A percentile compares a stretch with the other conserved stretches of the same genome.
Evolutionary conservation across 2,888 invertebrate genomes (phyloP).

Genomic region (Microctonus hyperodae): DNA sequence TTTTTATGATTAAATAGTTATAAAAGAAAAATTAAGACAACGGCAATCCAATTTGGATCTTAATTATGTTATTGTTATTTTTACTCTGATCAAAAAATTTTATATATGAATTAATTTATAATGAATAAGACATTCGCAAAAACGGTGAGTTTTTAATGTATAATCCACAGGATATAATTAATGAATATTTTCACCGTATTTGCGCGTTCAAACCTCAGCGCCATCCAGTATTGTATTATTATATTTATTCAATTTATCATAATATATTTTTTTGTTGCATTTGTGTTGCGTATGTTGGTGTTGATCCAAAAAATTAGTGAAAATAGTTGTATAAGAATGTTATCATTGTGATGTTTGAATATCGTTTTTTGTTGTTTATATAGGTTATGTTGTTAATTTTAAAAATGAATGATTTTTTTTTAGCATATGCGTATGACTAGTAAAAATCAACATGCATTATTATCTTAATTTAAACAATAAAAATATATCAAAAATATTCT

Average conservation of each 20-base stretch:
- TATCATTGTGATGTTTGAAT: conserved; percentile 8
- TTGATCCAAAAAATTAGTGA: neutral
- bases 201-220: neutral
- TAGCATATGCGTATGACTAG: neutral
- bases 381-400: neutral
- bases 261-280: neutral
- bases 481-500: neutral
- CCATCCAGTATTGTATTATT: conserved; percentile 10
- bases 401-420: neutral
- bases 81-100: no score
- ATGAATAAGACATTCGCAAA: neutral
- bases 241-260: neutral
- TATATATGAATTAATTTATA: neutral
- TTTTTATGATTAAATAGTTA: no score
- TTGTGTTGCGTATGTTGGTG: neutral
- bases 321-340: neutral
- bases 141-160: neutral
- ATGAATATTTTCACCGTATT: neutral
- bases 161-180: neutral
- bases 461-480: neutral
- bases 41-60: no score
- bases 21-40: no score
- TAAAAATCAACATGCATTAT: conserved; percentile 4
- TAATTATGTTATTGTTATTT: no score
- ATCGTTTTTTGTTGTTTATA: neutral